Evolutionary conservation across 2,888 invertebrate genomes (phyloP), one percentile per base, ranked within the genome.

Genomic region (Watsonalla binaria): DNA sequence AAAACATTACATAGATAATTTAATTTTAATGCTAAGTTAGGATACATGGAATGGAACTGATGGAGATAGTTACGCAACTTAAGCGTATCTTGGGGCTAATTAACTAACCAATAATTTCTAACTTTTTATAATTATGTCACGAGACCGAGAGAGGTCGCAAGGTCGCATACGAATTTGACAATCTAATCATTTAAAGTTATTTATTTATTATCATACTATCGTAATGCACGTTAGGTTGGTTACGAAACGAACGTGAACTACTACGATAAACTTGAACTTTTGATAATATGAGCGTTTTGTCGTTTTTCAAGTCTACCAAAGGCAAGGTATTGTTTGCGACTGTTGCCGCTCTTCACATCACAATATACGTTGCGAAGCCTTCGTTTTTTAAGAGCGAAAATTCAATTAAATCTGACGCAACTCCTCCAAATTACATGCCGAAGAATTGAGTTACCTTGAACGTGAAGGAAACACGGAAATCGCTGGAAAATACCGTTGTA

Each of bases 301-400:
- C 86, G 58, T 88, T 90, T 57, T 58, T 90, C 45, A 83, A 80
- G 61, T 88, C 90, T 5, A 83, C 85, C 14, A 90, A 80, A 70
- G 86, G 86, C 62, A 88, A 82, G 73, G 81, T 82, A 57, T 79
- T 90, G 52, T 63, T 90, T 6, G 87, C 77, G 0, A 90, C 90
- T 6, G 84, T 89, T 4, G 83, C 75, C 24, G 78, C 78, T 11
- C 71, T 90, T 47, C 90, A 90, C 62, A 55, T 85, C 9, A 82
- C 84, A 8, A 82, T 90, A 60, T 89, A 84, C 62, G 71, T 86
- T 33, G 84, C 84, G 0, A 89, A 86, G 72, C 90, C 90, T 60
- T 86, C 88, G 55, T 78, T 84, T 78, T 90, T 90, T 68, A 88
- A 84, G 73, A 68, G 70, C 64, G 76, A 81, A 39, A 72, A 56